These are phyloP conservation scores for Poecilobothrus nobilitatus DNA, from an alignment of 2,888 invertebrate genomes.

Conservation along the genomic window DNA sequence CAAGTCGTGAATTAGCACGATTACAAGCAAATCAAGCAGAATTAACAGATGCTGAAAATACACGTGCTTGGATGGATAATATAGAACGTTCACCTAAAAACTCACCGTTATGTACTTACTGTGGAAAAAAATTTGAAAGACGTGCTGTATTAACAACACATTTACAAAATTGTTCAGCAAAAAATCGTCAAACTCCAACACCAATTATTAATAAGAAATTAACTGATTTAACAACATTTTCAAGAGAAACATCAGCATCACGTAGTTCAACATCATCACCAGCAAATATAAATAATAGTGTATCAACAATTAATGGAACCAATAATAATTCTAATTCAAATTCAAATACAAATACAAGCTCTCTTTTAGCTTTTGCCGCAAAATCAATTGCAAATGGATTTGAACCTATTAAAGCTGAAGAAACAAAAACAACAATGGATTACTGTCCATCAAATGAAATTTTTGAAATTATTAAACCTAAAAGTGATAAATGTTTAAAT, in stretches of 20 bases:
- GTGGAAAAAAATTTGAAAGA: slow-evolving; percentile 63
- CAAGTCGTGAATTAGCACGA: slow-evolving; percentile 37
- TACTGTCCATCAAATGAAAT: background rate
- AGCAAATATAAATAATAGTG: slow-evolving; percentile 8
- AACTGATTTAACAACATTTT: slow-evolving; percentile 18
- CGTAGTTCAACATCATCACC: slow-evolving; percentile 11
- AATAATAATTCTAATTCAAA: slow-evolving; percentile 13
- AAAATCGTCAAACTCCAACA: slow-evolving; percentile 37
- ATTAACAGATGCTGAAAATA: slow-evolving; percentile 19
- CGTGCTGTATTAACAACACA: slow-evolving; percentile 65
- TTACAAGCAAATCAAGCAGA: slow-evolving; percentile 29
- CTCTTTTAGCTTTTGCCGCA: slow-evolving; percentile 13
- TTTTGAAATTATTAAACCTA: background rate
- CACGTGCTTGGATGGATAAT: slow-evolving; percentile 44
- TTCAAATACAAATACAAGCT: slow-evolving; percentile 12
- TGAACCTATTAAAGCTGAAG: background rate
- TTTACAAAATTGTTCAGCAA: slow-evolving; percentile 55
- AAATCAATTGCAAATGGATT: slow-evolving; percentile 7
- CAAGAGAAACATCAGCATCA: slow-evolving; percentile 14
- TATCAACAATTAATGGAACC: slow-evolving; percentile 8
- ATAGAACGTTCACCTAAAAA: slow-evolving; percentile 52
- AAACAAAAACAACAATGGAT: slow-evolving; percentile 14
- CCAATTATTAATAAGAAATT: slow-evolving; percentile 28
- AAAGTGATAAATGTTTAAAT: background rate
- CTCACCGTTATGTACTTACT: slow-evolving; percentile 50